A percentile compares a stretch with the other conserved stretches of the same genome.
phyloP scores from a whole-genome alignment of 2,888 invertebrate genomes.

The Hipparchia semele region DNA sequence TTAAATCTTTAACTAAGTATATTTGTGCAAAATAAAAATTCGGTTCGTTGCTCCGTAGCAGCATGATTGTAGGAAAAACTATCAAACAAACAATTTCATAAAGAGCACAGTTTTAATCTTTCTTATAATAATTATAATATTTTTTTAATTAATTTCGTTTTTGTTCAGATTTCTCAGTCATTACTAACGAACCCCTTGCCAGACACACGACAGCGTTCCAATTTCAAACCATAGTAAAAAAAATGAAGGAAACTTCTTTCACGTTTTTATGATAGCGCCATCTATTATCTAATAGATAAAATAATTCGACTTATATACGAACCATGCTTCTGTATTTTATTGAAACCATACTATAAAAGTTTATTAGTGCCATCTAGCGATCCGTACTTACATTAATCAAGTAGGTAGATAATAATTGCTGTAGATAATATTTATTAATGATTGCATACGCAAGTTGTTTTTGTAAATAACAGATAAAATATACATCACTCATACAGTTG shows the following conservation, averaged over 20 bases:
- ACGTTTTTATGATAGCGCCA: conserved; percentile 47
- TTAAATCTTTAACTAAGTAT: too few species aligned
- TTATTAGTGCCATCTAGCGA: conserved; percentile 54
- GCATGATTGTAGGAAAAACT: too few species aligned
- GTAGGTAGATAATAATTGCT: conserved; percentile 1
- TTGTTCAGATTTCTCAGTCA: too few species aligned
- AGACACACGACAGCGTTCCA: too few species aligned
- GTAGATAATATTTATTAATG: background rate
- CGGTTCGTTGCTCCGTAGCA: too few species aligned
- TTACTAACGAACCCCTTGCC: too few species aligned
- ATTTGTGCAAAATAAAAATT: too few species aligned
- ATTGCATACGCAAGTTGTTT: conserved; percentile 27
- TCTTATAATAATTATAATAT: too few species aligned
- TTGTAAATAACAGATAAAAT: conserved; percentile 42
- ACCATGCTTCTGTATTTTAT: conserved; percentile 38
- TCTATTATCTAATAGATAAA: conserved; percentile 57
- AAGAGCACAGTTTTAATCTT: too few species aligned
- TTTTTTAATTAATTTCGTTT: too few species aligned
- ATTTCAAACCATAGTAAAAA: background rate
- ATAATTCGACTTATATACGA: conserved; percentile 47
- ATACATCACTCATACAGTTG: conserved; percentile 41
- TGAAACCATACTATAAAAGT: background rate
- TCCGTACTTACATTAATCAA: conserved; percentile 41
- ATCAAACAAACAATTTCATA: too few species aligned
- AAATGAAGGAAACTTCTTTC: background rate